Percentiles rank a stretch among this genome's conserved stretches.
Conservation (phyloP, 2,113 vertebrate species). For the Hydropotes inermis region DNA sequence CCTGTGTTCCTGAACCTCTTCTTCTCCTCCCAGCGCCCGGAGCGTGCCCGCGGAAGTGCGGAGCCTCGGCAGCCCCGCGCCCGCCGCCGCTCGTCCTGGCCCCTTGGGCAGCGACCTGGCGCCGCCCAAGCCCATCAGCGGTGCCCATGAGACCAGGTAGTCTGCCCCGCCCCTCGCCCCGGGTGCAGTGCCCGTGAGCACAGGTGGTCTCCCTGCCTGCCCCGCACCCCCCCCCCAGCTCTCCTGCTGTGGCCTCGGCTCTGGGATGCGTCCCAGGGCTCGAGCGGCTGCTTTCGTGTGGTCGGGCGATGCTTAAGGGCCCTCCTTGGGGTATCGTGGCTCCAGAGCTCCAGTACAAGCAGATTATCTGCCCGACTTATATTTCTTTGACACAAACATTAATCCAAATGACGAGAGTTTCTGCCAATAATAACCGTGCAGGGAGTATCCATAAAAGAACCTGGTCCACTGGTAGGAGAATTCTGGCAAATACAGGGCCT, state of each 20-base stretch:
- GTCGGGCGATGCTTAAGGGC: neutral
- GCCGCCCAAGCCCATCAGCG: constrained; percentile 88
- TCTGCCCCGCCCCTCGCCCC: neutral
- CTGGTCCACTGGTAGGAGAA: accelerated
- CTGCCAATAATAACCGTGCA: accelerated
- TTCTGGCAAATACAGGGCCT: accelerated
- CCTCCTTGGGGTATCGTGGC: neutral
- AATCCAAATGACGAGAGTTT: neutral
- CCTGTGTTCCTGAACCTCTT: constrained; percentile 84
- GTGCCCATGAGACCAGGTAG: constrained; percentile 96
- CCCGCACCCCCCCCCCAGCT: neutral
- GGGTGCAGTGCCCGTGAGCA: accelerated
- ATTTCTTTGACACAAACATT: neutral
- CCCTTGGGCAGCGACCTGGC: constrained; percentile 85
- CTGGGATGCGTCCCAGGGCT: neutral
- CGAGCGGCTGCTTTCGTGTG: neutral
- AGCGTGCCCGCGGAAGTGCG: constrained; percentile 91
- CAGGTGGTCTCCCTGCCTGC: too few relatives aligned
- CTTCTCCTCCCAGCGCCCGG: constrained; percentile 91
- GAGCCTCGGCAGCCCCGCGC: constrained; percentile 86
- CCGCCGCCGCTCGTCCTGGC: constrained; percentile 83
- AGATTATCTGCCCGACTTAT: neutral
- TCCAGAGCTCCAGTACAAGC: neutral
- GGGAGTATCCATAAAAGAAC: neutral
- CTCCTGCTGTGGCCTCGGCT: neutral